Conservation (phyloP, 2,797 vertebrate genomes). For the Aeoliscus strigatus region DNA sequence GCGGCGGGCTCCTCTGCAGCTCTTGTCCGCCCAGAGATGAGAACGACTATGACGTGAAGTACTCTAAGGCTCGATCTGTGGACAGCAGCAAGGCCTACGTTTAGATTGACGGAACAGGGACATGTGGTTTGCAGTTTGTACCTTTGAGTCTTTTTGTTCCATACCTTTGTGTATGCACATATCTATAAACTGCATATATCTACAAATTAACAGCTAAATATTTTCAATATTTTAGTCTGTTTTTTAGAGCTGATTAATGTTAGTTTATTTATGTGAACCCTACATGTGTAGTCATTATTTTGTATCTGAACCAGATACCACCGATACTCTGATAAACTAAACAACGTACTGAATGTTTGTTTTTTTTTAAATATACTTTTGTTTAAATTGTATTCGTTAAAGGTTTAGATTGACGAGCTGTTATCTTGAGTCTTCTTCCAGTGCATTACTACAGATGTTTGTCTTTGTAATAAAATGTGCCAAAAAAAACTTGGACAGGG, state of each 20-base stretch:
- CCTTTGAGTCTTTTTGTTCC: neutral
- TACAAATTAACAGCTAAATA: no score
- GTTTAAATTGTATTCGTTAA: no score
- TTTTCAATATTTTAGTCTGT: no score
- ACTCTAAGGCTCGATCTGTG: slow-evolving; percentile 53
- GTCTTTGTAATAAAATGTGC: neutral
- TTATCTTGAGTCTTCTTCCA: no score
- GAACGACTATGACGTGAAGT: slow-evolving; percentile 42
- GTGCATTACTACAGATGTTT: no score
- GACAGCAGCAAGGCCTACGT: slow-evolving; percentile 60
- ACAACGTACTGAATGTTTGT: no score
- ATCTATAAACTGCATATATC: no score
- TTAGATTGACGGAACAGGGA: slow-evolving; percentile 21
- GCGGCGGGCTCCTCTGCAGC: slow-evolving; percentile 81
- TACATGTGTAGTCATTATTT: neutral
- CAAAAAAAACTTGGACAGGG: neutral
- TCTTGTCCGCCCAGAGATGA: slow-evolving; percentile 53
- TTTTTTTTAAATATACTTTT: no score
- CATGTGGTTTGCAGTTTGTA: neutral
- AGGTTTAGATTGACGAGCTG: no score
- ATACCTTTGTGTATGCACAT: no score
- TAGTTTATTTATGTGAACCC: neutral
- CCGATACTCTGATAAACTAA: no score
- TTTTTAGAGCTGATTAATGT: neutral
- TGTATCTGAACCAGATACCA: neutral